phyloP scores from a whole-genome alignment of 2,113 vertebrate genomes.

The Trogon melanurus region DNA sequence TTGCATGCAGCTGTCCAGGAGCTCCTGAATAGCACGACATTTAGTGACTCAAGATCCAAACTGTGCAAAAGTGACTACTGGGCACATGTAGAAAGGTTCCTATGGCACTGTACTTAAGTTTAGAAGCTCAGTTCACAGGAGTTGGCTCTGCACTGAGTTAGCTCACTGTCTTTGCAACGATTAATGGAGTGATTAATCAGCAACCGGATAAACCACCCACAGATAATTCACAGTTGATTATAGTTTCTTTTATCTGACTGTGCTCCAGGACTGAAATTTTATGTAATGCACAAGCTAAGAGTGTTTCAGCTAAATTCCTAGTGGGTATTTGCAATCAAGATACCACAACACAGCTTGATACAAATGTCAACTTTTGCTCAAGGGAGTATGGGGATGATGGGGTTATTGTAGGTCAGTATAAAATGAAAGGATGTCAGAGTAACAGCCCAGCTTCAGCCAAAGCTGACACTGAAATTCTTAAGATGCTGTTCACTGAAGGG shows the following conservation, averaged over 20 bases:
- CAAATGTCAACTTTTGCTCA: constrained; percentile 19
- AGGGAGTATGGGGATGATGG: neutral
- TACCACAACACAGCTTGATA: neutral
- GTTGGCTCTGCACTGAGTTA: neutral
- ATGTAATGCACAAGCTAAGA: neutral
- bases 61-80: neutral
- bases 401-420: neutral
- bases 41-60: neutral
- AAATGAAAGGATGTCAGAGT: neutral
- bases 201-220: constrained; percentile 27
- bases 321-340: constrained; percentile 5
- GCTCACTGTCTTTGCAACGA: neutral
- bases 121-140: neutral
- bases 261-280: constrained; percentile 26
- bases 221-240: constrained; percentile 48
- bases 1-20: neutral
- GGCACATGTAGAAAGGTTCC: neutral
- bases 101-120: neutral
- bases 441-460: neutral
- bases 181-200: constrained; percentile 54
- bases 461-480: neutral
- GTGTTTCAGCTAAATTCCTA: constrained; percentile 28
- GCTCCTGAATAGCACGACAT: neutral
- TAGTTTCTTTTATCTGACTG: constrained; percentile 40
- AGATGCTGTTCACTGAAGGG: neutral